Base-by-base conservation (phyloP, 2,797 vertebrate genomes). In the Falco peregrinus region DNA sequence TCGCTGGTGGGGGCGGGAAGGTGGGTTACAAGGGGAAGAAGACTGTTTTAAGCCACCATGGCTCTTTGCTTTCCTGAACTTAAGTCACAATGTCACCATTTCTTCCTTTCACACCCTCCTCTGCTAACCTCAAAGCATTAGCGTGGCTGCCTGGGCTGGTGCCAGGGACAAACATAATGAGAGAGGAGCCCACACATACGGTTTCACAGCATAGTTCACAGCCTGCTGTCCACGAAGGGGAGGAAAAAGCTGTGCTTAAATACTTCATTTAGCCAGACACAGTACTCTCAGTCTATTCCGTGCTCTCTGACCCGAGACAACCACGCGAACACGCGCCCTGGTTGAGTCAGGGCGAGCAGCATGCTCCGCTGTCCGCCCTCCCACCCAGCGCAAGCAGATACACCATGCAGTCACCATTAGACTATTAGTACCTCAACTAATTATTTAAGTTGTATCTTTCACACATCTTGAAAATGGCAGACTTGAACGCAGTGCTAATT, bases 131-230 rank as follows among this genome's bases (percentile, higher is more conserved):
- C 35, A 91, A 33, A 60, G 28, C 19, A 16, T 14, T 60, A 47
- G 8, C 0, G 1, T 13, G 15, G 8, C 17, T 71, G 25, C 14
- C 22, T 29, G 21, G 15, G 20, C 54, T 26, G 20, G 18, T n/a
- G 8, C 2, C 0, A 5, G 6, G 15, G 26, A 41, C 14, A 31
- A 57, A 2, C 10, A 31, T 10, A 63, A 28, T 2, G 3, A 71
- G 56, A 67, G 20, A 39, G 9, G 11, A 74, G 21, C 19, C 22
- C 45, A 56, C 22, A 29, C 0, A 0, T 20, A 24, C 0, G 0
- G 5, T 77, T 80, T 76, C 18, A 48, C 31, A 67, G 47, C 60
- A 41, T 31, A 50, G 18, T 70, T 83, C 50, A 29, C 10, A 71
- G 24, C 7, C 37, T 61, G 31, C 24, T 83, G 8, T 68, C 33